Base-by-base conservation (phyloP, 2,113 vertebrate species). In the Empidonax traillii region DNA sequence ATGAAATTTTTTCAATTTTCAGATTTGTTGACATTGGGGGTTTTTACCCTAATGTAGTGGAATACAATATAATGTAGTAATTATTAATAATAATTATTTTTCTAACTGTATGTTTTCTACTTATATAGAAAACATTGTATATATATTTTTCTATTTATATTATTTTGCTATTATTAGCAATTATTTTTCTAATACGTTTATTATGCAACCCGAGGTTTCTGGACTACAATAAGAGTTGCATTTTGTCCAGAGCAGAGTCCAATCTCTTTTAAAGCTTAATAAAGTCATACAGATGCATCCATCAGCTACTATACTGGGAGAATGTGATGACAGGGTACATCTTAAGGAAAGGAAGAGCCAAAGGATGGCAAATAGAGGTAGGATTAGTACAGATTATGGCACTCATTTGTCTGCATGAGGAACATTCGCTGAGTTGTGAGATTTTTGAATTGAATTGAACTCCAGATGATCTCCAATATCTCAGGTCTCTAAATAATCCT, bases 381-480 rank as follows among this genome's bases (percentile, higher is more conserved):
- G 80, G 66, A 46, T 75, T 53, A 78, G 23, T 61, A 16, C 19
- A 72, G 61, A 56, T 77, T 82, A 86, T 94, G 80, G 6, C 35
- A 44, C 19, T 81, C 22, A 61, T 95, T 84, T 85, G 9, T 90
- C 76, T 95, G 72, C 73, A 43, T 14, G 5, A 65, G 59, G 47
- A n/a, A 61, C 43, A 49, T 55, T 41, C 0, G 1, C 62, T 68
- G 73, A 89, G 61, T 23, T 90, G 75, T 24, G 25, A 33, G 39
- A 43, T 86, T 94, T 92, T 89, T 37, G 71, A 90, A 94, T 91
- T 41, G 87, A 65, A 79, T 77, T 93, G 61, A 86, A 89, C 73
- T 91, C 81, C 41, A 68, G 56, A 17, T 79, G 65, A 85, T 87
- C 31, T 81, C 69, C 14, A 15, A 9, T 10, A 49, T 52, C 49